Base-by-base conservation (phyloP, 2,113 vertebrate species). In the Ochotona curzoniae region DNA sequence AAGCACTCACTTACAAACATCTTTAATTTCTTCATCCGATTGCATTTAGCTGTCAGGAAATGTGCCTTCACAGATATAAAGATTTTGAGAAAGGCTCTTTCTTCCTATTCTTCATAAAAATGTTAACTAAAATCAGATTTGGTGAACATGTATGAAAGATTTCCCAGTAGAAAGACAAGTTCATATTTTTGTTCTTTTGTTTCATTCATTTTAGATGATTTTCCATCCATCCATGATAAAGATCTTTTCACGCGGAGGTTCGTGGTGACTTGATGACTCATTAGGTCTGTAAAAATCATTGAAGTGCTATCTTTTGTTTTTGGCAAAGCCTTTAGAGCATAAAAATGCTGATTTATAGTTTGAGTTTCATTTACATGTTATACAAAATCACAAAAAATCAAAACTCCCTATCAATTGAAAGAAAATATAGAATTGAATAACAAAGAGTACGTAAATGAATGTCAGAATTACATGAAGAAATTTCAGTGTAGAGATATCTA, bases 131-230 rank as follows among this genome's bases (percentile, higher is more conserved):
- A 54, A 67, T 8, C 35, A 93, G 15, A 67, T 35, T 38, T 23
- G 83, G 12, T 10, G n/a, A 1, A 3, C 7, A 83, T 54, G 17
- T 7, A 5, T 61, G 18, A 49, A 78, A 49, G 78, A 73, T 49
- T 79, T 21, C 4, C 20, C 66, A 89, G 14, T 21, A 47, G 28
- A 7, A 96, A 79, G 28, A 69, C 30, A 81, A 54, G 28, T 74
- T 82, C 12, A 64, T 83, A 78, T 73, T 76, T 89, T 74, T 75
- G 63, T 83, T 93, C 44, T 86, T 82, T 83, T 17, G 11, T 63
- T 64, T 84, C 21, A 38, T 57, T n/a, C 2, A 32, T 66, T 64
- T 69, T 57, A 87, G 18, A 83, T 54, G 35, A 57, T 70, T 95
- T 67, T 51, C 30, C 13, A 69, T 44, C 30, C 13, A 69, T 44